Base-by-base conservation (phyloP, 2,797 vertebrate species). In the Ambastaia sidthimunki region DNA sequence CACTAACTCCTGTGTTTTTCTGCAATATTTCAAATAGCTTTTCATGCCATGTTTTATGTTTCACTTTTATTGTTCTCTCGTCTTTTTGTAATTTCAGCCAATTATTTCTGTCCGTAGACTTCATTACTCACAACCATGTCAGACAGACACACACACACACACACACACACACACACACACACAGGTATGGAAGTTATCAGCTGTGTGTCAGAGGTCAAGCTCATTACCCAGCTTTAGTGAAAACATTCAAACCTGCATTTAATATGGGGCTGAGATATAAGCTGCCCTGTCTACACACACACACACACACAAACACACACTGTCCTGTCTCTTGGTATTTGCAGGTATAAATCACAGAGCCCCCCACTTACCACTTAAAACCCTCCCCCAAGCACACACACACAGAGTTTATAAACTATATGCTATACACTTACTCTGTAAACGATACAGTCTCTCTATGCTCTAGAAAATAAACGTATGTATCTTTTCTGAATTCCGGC, bases 151-250 rank as follows among this genome's bases (percentile, higher is more conserved):
- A 28, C 28, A 28, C 28, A 28, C 28, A 28, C 9, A 44, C 41
- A 44, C 41, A 10, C 1, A 44, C 41, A 44, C 74, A 80, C 93
- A 92, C 94, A 92, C 94, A 95, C 95, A 94, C 94, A 93, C 93
- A 94, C 94, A 95, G 95, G 96, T 97, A 97, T 98, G 96, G 97
- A 98, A 98, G 94, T 97, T 97, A 98, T 98, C 96, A 99, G 93
- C 87, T 91, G 84, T 11, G 87, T 94, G 97, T 96, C 96, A 97
- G 92, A 98, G 96, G 96, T 96, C 95, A 89, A 91, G 91, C 98
- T 99, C 97, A 99, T 99, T 99, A 99, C 96, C 95, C 93, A 95
- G 94, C 94, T 95, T 94, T 95, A 96, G 96, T 95, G 94, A 96
- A 98, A 98, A 97, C 95, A 95, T 96, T 96, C 94, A 94, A 94